Conservation (phyloP, 2,797 vertebrate species). For the Pipistrellus pipistrellus region DNA sequence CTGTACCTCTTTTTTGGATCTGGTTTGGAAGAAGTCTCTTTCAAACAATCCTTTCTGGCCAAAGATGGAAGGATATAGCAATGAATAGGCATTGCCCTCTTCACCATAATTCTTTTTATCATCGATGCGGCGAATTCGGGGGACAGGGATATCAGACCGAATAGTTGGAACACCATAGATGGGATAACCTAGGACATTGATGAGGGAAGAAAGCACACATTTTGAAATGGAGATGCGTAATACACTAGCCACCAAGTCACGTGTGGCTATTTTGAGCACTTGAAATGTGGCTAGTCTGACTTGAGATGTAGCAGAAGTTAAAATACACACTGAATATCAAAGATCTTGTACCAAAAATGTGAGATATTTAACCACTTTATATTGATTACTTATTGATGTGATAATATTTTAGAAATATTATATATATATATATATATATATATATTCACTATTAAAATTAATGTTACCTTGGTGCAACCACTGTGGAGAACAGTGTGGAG, state of each 20-base stretch:
- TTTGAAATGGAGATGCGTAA: background rate
- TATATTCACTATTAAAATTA: background rate
- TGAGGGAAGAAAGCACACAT: background rate
- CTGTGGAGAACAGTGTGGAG: too few relatives aligned
- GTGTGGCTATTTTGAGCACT: background rate
- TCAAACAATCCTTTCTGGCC: conserved; percentile 90
- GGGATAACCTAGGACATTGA: conserved; percentile 86
- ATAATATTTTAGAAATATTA: background rate
- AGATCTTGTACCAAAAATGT: background rate
- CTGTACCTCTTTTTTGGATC: conserved; percentile 93
- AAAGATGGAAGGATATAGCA: conserved; percentile 91
- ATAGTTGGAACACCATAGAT: conserved; percentile 90
- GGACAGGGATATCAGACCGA: conserved; percentile 90
- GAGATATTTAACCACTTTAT: background rate
- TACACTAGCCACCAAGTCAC: background rate
- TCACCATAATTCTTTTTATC: conserved; percentile 93
- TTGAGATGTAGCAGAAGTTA: background rate
- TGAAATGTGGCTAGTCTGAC: background rate
- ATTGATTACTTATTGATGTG: background rate
- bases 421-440: background rate
- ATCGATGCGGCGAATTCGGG: conserved; percentile 88
- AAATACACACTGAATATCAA: background rate
- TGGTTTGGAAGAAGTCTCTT: conserved; percentile 90
- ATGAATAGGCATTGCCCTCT: conserved; percentile 83
- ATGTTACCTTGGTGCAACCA: too few relatives aligned